Evolutionary conservation across 2,797 vertebrate species (phyloP), one percentile per base, ranked within the genome.

Genomic region (Caiman crocodilus): DNA sequence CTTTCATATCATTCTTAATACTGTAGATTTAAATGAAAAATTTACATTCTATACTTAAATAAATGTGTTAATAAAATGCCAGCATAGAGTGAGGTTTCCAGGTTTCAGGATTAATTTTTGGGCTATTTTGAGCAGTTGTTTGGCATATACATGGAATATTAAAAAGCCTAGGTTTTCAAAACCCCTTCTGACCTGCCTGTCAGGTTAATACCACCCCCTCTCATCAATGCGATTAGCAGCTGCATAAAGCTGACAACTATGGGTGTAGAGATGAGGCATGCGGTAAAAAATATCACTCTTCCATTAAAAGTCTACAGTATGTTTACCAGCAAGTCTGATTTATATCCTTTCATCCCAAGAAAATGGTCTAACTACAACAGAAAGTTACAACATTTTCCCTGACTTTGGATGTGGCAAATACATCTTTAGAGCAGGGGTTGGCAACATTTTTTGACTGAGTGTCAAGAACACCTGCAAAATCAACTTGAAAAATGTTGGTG

Each of bases 121-220:
- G 55, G 32, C 50, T 32, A 10, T 82, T 61, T 75, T 2, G 2
- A 89, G 78, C 3, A 6, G 58, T 60, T 17, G 18, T 23, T 76
- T 56, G 78, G 58, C 82, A 94, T 89, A 94, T 6, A 78, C 77
- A 26, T 8, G 20, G 17, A 69, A 55, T 23, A 18, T 2, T 21
- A 4, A 59, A 89, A 84, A 13, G 67, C 14, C 6, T 21, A 35
- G 7, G 14, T 79, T 78, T 85, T 79, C 69, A 64, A 87, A 65
- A 79, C 25, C 56, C 25, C 55, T 79, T 90, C 35, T 91, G 78
- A 87, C 50, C 80, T 74, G 30, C 17, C 86, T 94, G 91, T 92
- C 61, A 90, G 28, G 84, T 95, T 75, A 92, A 69, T 69, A 84
- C 28, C 65, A 30, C 35, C 59, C 59, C 82, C 28, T 15, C 67